Conservation (phyloP, 2,797 vertebrate species). For the Siniperca scherzeri region DNA sequence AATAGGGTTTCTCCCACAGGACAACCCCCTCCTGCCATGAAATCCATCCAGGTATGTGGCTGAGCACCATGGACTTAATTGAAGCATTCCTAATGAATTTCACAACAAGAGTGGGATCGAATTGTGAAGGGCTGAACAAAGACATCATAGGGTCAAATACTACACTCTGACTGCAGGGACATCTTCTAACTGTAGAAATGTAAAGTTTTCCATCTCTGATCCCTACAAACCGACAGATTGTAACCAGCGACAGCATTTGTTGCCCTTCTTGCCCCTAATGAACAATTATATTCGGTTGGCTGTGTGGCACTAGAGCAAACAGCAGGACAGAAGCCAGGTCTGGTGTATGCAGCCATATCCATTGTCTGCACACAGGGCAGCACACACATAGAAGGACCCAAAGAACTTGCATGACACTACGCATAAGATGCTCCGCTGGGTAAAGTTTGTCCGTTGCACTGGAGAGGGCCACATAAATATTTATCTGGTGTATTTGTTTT, state of each 20-base stretch:
- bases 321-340: constrained; percentile 61
- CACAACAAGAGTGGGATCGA: constrained; percentile 23
- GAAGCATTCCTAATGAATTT: constrained; percentile 36
- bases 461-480: constrained; percentile 54
- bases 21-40: constrained; percentile 31
- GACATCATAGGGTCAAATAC: neutral
- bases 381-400: constrained; percentile 22
- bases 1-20: constrained; percentile 1
- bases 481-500: constrained; percentile 65
- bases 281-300: constrained; percentile 69
- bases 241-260: neutral
- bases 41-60: constrained; percentile 70
- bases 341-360: constrained; percentile 34
- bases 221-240: constrained; percentile 5
- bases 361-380: constrained; percentile 27
- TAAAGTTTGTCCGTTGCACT: constrained; percentile 38
- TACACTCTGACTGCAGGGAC: neutral
- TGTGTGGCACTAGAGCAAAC: constrained; percentile 59
- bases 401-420: constrained; percentile 36
- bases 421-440: constrained; percentile 57
- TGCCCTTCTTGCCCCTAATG: constrained; percentile 40
- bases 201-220: constrained; percentile 31
- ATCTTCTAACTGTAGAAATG: neutral
- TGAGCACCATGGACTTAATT: constrained; percentile 35
- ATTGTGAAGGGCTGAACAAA: constrained; percentile 18